Percentiles rank a stretch among this genome's conserved stretches.
Conservation (phyloP, 2,888 invertebrate genomes). For the Mycalesis mineus region DNA sequence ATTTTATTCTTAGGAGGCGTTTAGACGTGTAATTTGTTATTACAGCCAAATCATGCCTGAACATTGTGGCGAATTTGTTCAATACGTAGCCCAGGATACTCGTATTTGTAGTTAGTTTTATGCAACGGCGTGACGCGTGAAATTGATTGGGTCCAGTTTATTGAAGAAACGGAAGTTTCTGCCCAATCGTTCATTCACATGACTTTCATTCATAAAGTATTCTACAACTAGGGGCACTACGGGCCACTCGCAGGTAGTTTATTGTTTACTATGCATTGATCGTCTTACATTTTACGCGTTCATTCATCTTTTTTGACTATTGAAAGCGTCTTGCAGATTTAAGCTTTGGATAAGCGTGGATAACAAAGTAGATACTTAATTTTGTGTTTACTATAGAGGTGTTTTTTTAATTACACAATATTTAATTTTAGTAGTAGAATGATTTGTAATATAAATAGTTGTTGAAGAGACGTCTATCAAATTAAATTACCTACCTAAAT, state of each 20-base stretch:
- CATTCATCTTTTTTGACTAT: conserved; percentile 24
- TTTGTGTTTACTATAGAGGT: neutral
- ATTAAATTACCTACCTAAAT: too few relatives aligned
- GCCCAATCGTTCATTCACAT: conserved; percentile 48
- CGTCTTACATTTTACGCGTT: conserved; percentile 36
- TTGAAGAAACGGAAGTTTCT: conserved; percentile 60
- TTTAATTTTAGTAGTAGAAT: too few relatives aligned
- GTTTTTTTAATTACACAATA: neutral
- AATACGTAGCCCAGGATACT: conserved; percentile 47
- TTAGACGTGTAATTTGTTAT: conserved; percentile 62
- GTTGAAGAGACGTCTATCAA: too few relatives aligned
- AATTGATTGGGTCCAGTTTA: conserved; percentile 60
- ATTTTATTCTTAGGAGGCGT: conserved; percentile 65
- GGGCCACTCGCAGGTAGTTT: conserved; percentile 53
- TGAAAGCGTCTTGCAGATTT: neutral
- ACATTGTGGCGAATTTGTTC: conserved; percentile 41
- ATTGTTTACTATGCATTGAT: conserved; percentile 53
- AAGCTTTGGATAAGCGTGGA: conserved; percentile 2
- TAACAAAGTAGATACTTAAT: neutral
- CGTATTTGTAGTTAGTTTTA: conserved; percentile 64
- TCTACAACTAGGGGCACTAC: conserved; percentile 60
- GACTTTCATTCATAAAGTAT: conserved; percentile 22
- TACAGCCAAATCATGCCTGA: conserved; percentile 46
- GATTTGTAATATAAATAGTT: too few relatives aligned
- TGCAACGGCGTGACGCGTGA: conserved; percentile 70